A percentile compares a stretch with the other conserved stretches of the same genome.
These are phyloP conservation scores for Blastomussa wellsi DNA, from an alignment of 92 coral and sea anemone genomes.

Conservation along the genomic window DNA sequence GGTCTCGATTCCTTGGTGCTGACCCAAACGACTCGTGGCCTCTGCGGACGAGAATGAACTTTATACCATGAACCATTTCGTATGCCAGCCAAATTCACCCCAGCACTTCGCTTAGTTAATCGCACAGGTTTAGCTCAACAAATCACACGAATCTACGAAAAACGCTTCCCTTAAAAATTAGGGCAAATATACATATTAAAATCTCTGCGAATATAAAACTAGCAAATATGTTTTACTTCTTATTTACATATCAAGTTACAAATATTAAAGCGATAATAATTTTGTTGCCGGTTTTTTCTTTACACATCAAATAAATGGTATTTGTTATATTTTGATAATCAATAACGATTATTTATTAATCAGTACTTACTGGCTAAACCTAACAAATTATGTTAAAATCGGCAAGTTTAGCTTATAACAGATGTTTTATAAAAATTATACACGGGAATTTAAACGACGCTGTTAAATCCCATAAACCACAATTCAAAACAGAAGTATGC, in stretches of 20 bases:
- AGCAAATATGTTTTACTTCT: slow-evolving; percentile 15
- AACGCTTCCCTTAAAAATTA: slow-evolving; percentile 18
- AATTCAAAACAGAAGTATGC: no score
- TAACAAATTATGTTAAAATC: background rate
- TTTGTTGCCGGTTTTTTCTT: background rate
- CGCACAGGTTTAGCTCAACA: background rate
- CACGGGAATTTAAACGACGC: background rate
- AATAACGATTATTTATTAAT: background rate
- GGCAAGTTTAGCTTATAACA: background rate
- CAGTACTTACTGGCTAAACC: background rate
- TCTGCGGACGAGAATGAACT: no score
- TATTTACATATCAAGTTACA: slow-evolving; percentile 24
- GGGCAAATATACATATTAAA: slow-evolving; percentile 1
- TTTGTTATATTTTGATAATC: background rate
- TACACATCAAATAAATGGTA: background rate
- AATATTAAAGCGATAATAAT: slow-evolving; percentile 9
- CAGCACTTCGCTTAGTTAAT: background rate
- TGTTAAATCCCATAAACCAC: no score
- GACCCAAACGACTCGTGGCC: no score
- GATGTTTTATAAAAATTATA: background rate
- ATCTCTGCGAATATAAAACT: slow-evolving; percentile 33
- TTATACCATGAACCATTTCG: background rate
- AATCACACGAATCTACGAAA: slow-evolving; percentile 2
- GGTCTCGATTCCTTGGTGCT: no score
- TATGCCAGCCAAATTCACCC: background rate